Evolutionary conservation across 2,888 invertebrate species (phyloP), one percentile per base, ranked within the genome.

Genomic region (Acheta domesticus): DNA sequence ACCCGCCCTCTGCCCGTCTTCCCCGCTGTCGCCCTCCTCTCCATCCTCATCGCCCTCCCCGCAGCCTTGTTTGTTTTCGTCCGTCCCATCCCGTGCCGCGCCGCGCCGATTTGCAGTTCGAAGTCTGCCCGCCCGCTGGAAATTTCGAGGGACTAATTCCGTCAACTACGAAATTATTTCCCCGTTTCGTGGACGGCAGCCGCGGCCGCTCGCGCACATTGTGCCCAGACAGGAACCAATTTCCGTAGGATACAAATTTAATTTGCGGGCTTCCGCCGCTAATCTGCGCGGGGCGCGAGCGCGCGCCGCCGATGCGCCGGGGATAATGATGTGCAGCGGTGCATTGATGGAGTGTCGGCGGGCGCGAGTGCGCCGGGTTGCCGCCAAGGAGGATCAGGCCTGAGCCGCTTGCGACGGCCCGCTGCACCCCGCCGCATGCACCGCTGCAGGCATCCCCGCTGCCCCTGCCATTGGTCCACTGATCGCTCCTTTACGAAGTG

Each of bases 181-280:
- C 62, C 16, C n/a, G 62, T 62, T 62, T 62, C 62, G 16, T 62
- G 16, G 62, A n/a, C 14, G 36, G 36, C 36, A 8, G 36, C 36
- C 36, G 36, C 36, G 36, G 5, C 36, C 36, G n/a, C 62, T n/a
- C n/a, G 62, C 4, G n/a, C 62, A n/a, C 62, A 19, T 62, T 62
- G 62, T 62, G n/a, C n/a, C 62, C 62, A 62, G 62, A 62, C 62
- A 62, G 62, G 62, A 62, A 62, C 62, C 62, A 62, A 62, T 62
- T 62, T 62, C 62, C 62, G 62, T 62, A n/a, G 62, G 62, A 62
- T 62, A 62, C 62, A 62, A 62, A 62, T 62, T 62, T 62, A 62
- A 62, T 62, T 62, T 62, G 62, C n/a, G 62, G 14, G 62, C n/a
- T 62, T 62, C 62, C 62, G n/a, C 16, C 62, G 62, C n/a, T 62